Evolutionary conservation across 1,140 invertebrate genomes (phyloP), one percentile per base, ranked within the genome.

Genomic region (Pseudobourletiella spinata): DNA sequence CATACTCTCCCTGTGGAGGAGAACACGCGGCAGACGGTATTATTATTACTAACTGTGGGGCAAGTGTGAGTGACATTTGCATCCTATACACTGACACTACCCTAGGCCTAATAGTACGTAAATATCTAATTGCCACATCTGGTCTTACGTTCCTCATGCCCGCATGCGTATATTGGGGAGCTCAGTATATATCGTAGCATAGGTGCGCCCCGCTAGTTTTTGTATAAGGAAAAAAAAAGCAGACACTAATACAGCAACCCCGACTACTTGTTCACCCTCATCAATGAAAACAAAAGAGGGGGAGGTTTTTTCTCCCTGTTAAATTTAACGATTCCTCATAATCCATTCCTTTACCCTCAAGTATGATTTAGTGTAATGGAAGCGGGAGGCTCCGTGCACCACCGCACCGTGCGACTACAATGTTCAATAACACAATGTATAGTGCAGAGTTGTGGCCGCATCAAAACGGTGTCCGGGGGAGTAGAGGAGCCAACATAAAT

Each of bases 41-140:
- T n/a, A n/a, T n/a, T n/a, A n/a, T n/a, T n/a, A n/a, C n/a, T n/a
- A n/a, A n/a, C n/a, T n/a, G n/a, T n/a, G n/a, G n/a, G n/a, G n/a
- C n/a, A n/a, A n/a, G n/a, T n/a, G n/a, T 8, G 32, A 39, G n/a
- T 39, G 32, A 39, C 32, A 39, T n/a, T 39, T 39, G 32, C 32
- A 39, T 39, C 32, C n/a, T n/a, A 39, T 11, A 39, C 8, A 39
- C 32, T 39, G 32, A 39, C 32, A n/a, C n/a, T n/a, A n/a, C 32
- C 32, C 8, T 46, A 18, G 18, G 18, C 8, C 6, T 15, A 48
- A 48, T 48, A 48, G 22, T 48, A 22, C 44, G 11, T 48, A 48
- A 39, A 24, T 51, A 51, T 8, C 48, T 51, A 51, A 51, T 51
- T 51, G 48, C 48, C 20, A 51, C 48, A 51, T 51, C 48, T 51